These are phyloP conservation scores for Metacarcinus magister DNA, from an alignment of 2,888 invertebrate species.

Conservation along the genomic window DNA sequence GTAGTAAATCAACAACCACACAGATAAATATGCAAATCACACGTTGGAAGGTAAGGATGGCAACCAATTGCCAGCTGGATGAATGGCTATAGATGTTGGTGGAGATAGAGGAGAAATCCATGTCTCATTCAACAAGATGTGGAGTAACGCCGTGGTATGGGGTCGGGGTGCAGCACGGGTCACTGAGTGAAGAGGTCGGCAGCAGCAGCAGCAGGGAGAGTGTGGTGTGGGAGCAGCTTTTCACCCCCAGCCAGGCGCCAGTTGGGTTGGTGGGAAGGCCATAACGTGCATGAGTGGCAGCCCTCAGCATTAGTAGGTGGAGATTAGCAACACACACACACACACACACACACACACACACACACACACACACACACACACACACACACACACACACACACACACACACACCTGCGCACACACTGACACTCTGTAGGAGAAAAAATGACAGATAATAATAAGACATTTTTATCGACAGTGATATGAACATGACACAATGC, in stretches of 20 bases:
- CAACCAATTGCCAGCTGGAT: background rate
- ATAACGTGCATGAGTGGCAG: background rate
- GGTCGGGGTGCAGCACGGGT: background rate
- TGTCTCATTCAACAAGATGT: background rate
- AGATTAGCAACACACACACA: constrained; percentile 16
- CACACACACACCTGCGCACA: constrained; percentile 59
- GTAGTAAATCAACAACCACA: background rate
- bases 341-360: constrained; percentile 34
- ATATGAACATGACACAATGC: background rate
- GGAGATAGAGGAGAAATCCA: background rate
- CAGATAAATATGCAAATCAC: background rate
- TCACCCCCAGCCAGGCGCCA: constrained; percentile 7
- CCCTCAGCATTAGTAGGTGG: background rate
- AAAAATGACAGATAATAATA: background rate
- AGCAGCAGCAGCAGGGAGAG: background rate
- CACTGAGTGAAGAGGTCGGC: constrained; percentile 42
- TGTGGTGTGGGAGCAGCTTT: background rate
- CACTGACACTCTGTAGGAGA: background rate
- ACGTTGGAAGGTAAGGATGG: background rate
- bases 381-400: constrained; percentile 61
- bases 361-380: constrained; percentile 28
- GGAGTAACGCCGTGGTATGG: background rate
- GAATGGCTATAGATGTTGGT: background rate
- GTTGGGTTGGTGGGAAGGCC: background rate
- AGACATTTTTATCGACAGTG: background rate